Evolutionary conservation across 2,888 invertebrate genomes (phyloP).

Genomic region (Cephus spinipes): DNA sequence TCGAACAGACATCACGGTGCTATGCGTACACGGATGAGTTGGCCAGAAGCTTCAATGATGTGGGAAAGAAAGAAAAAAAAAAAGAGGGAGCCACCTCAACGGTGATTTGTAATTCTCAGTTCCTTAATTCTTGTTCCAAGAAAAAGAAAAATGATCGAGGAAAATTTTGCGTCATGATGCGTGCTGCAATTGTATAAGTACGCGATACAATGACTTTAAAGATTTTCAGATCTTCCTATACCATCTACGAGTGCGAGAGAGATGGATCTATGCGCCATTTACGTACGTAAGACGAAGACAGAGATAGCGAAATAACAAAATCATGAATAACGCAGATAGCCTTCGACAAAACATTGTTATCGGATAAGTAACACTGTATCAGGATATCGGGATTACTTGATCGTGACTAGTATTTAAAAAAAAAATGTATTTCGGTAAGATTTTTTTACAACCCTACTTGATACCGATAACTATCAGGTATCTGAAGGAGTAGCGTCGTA

Average conservation of each 20-base stretch:
- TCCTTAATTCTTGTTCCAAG: not conserved
- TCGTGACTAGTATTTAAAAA: not conserved
- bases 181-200: not conserved
- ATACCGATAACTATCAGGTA: not conserved
- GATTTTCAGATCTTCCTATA: not conserved
- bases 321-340: not conserved
- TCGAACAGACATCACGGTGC: not conserved
- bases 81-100: not conserved
- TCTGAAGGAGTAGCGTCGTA: not conserved
- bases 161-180: not conserved
- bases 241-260: not conserved
- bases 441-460: not conserved
- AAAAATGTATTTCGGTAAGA: not conserved
- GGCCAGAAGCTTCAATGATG: not conserved
- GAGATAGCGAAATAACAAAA: not conserved
- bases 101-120: not conserved
- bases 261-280: not conserved
- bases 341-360: not conserved
- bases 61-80: not conserved
- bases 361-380: not conserved
- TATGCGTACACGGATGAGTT: not conserved
- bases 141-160: not conserved
- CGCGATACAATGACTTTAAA: not conserved
- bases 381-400: not conserved
- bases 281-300: not conserved